Percentiles rank a stretch among this genome's conserved stretches.
These are phyloP conservation scores for Paralvinella palmiformis DNA, from an alignment of 1,140 invertebrate genomes.

Conservation along the genomic window DNA sequence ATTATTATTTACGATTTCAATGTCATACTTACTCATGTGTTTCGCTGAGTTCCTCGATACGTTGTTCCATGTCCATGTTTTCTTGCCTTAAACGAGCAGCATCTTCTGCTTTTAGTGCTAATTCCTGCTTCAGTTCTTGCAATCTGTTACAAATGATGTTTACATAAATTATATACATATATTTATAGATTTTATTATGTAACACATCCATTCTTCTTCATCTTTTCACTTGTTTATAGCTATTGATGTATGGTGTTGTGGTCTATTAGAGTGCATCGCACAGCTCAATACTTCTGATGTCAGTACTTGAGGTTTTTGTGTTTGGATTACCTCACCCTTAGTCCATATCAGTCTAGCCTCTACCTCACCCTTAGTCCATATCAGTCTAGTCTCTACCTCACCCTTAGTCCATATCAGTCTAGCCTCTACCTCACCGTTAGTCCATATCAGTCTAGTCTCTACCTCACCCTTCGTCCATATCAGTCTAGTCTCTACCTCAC, in stretches of 20 bases:
- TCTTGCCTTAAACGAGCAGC: conserved; percentile 36
- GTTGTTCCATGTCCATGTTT: conserved; percentile 35
- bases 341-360: too few species aligned
- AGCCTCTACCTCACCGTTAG: too few species aligned
- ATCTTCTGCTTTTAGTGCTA: conserved; percentile 40
- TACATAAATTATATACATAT: neutral
- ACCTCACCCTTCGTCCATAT: too few species aligned
- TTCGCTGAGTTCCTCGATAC: conserved; percentile 34
- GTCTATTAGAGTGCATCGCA: too few species aligned
- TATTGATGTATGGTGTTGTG: too few species aligned
- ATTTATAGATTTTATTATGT: neutral
- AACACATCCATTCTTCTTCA: neutral
- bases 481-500: too few species aligned
- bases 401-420: too few species aligned
- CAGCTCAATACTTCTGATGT: neutral
- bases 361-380: too few species aligned
- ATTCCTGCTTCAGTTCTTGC: conserved; percentile 30
- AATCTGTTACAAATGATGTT: conserved; percentile 30
- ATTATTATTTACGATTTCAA: neutral
- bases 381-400: too few species aligned
- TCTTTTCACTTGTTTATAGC: too few species aligned
- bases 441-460: too few species aligned
- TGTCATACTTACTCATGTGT: conserved; percentile 40
- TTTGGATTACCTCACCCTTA: too few species aligned
- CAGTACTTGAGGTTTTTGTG: neutral